Conservation (phyloP, 2,888 invertebrate genomes). For the Acrobasis suavella region DNA sequence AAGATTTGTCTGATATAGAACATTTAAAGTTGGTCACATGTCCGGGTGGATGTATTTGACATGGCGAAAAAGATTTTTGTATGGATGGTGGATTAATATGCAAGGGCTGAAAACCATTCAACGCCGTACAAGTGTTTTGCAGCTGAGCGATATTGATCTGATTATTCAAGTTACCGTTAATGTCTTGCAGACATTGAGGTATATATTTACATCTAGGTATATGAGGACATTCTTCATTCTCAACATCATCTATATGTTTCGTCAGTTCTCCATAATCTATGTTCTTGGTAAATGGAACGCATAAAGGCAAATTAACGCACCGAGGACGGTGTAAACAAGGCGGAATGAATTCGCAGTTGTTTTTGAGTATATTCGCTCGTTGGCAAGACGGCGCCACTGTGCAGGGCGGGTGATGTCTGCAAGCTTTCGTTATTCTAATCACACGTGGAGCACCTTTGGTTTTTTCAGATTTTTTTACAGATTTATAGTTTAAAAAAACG, state of each 20-base stretch:
- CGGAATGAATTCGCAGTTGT: conserved; percentile 66
- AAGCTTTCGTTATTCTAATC: conserved; percentile 70
- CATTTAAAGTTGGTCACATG: conserved; percentile 27
- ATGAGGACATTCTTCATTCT: conserved; percentile 43
- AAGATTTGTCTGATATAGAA: conserved; percentile 58
- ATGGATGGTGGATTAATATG: conserved; percentile 43
- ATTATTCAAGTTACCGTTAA: conserved; percentile 41
- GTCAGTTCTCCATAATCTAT: conserved; percentile 51
- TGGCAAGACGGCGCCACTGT: conserved; percentile 74
- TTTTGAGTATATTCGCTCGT: conserved; percentile 61
- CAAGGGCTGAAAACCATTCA: conserved; percentile 40
- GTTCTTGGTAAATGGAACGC: conserved; percentile 61
- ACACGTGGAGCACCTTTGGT: conserved; percentile 49
- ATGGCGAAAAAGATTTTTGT: conserved; percentile 41
- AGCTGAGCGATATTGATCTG: conserved; percentile 44
- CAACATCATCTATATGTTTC: conserved; percentile 42
- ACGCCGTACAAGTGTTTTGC: conserved; percentile 49
- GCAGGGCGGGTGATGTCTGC: conserved; percentile 72
- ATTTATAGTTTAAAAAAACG: conserved; percentile 42
- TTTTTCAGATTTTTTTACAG: conserved; percentile 38
- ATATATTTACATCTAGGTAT: conserved; percentile 48
- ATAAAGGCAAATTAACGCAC: conserved; percentile 69
- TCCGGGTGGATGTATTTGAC: conserved; percentile 25
- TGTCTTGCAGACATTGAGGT: conserved; percentile 47
- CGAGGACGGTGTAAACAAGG: conserved; percentile 70